These are phyloP conservation scores for Ornithorhynchus anatinus DNA, from an alignment of 2,113 vertebrate species.

Conservation along the genomic window DNA sequence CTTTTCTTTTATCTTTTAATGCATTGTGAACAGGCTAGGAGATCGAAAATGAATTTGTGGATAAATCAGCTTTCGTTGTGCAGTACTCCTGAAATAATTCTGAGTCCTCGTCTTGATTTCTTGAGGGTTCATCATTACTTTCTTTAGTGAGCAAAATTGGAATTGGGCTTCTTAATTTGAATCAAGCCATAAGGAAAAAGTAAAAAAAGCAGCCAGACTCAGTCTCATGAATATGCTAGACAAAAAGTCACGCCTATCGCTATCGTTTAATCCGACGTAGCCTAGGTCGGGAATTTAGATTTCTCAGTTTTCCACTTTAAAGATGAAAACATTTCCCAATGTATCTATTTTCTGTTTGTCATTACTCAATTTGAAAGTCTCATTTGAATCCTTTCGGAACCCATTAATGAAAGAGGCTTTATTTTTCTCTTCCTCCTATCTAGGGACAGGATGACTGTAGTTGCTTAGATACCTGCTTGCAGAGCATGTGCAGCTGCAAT, in stretches of 20 bases:
- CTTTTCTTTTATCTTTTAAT: slow-evolving; percentile 11
- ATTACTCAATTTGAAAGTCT: slow-evolving; percentile 41
- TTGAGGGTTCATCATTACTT: not conserved
- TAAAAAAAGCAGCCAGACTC: not conserved
- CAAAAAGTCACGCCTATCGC: slow-evolving; percentile 1
- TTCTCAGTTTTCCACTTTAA: slow-evolving; percentile 47
- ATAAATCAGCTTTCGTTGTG: slow-evolving; percentile 24
- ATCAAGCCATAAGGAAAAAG: slow-evolving; percentile 12
- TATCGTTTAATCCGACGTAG: slow-evolving; percentile 22
- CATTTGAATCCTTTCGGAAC: slow-evolving; percentile 35
- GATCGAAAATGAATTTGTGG: slow-evolving; percentile 29
- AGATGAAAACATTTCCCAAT: slow-evolving; percentile 22
- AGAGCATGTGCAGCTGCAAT: slow-evolving; percentile 35
- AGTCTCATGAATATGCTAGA: not conserved
- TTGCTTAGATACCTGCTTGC: slow-evolving; percentile 64
- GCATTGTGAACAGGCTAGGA: not conserved
- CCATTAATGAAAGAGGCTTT: slow-evolving; percentile 57
- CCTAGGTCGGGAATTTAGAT: slow-evolving; percentile 11
- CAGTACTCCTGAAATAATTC: slow-evolving; percentile 22
- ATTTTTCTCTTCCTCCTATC: slow-evolving; percentile 41
- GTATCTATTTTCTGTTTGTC: not conserved
- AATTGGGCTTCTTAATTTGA: slow-evolving; percentile 21
- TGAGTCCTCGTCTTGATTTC: not conserved
- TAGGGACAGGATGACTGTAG: slow-evolving; percentile 56
- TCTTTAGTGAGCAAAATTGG: not conserved